Conservation (phyloP, 2,797 vertebrate species). For the Ispidina lecontei region DNA sequence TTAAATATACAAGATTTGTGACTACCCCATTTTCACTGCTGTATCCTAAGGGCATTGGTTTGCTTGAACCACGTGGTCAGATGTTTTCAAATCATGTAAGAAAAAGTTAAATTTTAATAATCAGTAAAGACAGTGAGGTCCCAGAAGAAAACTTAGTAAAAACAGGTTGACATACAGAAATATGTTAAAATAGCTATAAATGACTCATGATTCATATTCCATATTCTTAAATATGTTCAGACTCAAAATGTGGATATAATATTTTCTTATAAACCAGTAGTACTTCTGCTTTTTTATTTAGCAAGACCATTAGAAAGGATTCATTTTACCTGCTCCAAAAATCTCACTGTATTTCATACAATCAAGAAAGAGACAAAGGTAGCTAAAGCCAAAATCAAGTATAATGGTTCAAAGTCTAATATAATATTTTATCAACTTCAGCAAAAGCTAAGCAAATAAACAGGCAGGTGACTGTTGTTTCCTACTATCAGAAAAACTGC, state of each 20-base stretch:
- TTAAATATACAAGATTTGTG: constrained; percentile 28
- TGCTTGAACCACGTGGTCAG: background rate
- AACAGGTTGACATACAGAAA: background rate
- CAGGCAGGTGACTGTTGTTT: background rate
- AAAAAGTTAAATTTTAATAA: constrained; percentile 39
- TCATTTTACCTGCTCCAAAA: background rate
- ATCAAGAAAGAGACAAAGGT: background rate
- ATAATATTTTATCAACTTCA: background rate
- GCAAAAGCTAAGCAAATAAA: background rate
- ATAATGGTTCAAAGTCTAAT: background rate
- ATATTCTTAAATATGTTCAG: background rate
- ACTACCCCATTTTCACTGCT: background rate
- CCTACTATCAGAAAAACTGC: background rate
- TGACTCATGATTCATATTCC: background rate
- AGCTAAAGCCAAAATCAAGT: constrained; percentile 6
- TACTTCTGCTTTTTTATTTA: background rate
- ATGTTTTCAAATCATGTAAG: background rate
- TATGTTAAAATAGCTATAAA: background rate
- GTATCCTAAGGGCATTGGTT: background rate
- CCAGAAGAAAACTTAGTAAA: constrained; percentile 7
- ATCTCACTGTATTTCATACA: background rate
- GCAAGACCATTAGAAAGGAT: background rate
- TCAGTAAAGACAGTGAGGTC: background rate
- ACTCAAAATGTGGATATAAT: background rate
- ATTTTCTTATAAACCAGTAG: background rate